Conservation (phyloP, 2,797 vertebrate genomes). For the Pangasius djambal region DNA sequence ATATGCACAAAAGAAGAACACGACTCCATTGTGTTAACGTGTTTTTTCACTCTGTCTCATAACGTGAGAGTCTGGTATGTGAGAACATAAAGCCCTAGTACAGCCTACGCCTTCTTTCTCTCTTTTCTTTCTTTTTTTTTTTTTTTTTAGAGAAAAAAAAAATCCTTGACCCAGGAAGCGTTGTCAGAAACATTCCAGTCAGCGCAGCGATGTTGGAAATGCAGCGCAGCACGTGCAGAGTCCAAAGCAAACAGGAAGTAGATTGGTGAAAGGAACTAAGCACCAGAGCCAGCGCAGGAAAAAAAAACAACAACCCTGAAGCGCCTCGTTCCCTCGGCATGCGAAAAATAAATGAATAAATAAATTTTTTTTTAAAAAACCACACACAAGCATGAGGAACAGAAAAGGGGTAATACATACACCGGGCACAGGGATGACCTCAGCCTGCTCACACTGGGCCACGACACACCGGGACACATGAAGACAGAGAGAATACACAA, state of each 20-base stretch:
- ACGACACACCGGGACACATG: constrained; percentile 71
- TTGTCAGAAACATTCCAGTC: constrained; percentile 24
- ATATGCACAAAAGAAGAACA: background rate
- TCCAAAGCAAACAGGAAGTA: constrained; percentile 28
- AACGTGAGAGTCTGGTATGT: background rate
- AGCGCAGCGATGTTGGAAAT: constrained; percentile 11
- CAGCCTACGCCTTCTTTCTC: background rate
- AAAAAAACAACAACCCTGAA: no score
- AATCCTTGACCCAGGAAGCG: constrained; percentile 2
- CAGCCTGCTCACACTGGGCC: constrained; percentile 96
- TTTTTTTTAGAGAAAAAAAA: background rate
- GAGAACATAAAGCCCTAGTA: background rate
- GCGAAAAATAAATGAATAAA: background rate
- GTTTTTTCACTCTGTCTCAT: background rate
- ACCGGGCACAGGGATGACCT: constrained; percentile 95
- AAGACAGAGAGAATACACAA: constrained; percentile 71
- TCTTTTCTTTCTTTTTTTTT: no score
- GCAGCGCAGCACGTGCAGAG: constrained; percentile 1
- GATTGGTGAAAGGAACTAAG: constrained; percentile 1
- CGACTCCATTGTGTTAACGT: background rate
- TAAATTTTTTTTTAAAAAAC: background rate
- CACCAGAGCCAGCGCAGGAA: constrained; percentile 48
- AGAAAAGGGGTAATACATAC: constrained; percentile 88
- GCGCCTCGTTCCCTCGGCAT: background rate
- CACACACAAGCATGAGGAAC: constrained; percentile 63